Conservation (phyloP, 2,113 vertebrate genomes). For the Muntiacus muntjak region DNA sequence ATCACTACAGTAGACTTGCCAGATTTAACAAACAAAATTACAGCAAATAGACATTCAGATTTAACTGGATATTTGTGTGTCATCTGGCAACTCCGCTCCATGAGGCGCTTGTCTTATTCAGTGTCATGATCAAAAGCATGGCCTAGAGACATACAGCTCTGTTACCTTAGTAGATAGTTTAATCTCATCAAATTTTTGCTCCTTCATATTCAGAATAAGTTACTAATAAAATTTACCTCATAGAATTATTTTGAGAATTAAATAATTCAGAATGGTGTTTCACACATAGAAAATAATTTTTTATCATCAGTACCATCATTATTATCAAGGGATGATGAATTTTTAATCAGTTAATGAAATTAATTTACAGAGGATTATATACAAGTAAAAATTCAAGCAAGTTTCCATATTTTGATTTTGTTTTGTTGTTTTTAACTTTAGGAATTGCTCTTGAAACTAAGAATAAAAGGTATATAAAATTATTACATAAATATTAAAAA, state of each 20-base stretch:
- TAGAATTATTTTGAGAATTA: not conserved
- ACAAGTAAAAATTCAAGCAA: not conserved
- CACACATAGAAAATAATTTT: not conserved
- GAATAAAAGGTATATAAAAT: not conserved
- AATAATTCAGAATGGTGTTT: not conserved
- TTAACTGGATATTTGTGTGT: not conserved
- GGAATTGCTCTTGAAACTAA: not conserved
- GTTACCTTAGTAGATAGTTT: not conserved
- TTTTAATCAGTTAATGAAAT: not conserved
- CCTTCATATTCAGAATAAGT: not conserved
- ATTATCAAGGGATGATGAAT: not conserved
- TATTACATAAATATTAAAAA: not conserved
- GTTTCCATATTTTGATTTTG: not conserved
- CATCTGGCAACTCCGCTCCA: not conserved
- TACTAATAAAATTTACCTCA: not conserved
- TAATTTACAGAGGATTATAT: not conserved
- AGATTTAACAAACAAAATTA: not conserved
- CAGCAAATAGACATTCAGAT: not conserved
- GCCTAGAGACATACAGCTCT: not conserved
- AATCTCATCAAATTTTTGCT: not conserved
- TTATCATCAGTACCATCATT: not conserved
- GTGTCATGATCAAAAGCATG: not conserved
- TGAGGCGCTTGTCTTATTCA: not conserved
- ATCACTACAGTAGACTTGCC: not conserved
- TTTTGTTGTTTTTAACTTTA: constrained; percentile 14